These are phyloP conservation scores for Mythimna albipuncta DNA, from an alignment of 2,888 invertebrate genomes.

Conservation along the genomic window DNA sequence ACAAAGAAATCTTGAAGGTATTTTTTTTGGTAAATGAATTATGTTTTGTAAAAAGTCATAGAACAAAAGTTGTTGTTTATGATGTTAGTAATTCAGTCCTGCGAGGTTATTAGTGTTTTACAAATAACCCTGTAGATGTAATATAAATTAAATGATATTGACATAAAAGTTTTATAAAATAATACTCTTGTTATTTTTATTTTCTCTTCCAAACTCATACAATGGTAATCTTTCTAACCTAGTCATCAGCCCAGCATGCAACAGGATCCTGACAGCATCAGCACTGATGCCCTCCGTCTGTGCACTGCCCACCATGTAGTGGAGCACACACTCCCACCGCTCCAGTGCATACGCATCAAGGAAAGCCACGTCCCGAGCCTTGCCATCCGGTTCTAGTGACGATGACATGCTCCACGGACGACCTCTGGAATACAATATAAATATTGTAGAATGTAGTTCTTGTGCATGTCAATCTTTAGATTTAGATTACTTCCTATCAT, in stretches of 20 bases:
- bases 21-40: too few relatives aligned
- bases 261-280: slow-evolving; percentile 97
- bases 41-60: too few relatives aligned
- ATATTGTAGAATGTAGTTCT: background rate
- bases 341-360: slow-evolving; percentile 97
- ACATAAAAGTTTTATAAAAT: too few relatives aligned
- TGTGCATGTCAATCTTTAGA: too few relatives aligned
- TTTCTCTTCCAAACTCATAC: background rate
- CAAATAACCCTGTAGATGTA: too few relatives aligned
- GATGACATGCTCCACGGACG: slow-evolving; percentile 97
- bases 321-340: slow-evolving; percentile 98
- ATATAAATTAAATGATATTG: too few relatives aligned
- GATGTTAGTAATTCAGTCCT: too few relatives aligned
- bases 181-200: too few relatives aligned
- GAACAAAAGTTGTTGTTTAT: too few relatives aligned
- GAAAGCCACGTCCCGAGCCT: slow-evolving; percentile 96
- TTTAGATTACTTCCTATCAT: too few relatives aligned
- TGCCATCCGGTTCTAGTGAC: slow-evolving; percentile 95
- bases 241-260: slow-evolving; percentile 98
- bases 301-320: slow-evolving; percentile 98
- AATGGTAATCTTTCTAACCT: slow-evolving; percentile 81
- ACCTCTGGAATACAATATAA: slow-evolving; percentile 89
- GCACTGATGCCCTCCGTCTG: slow-evolving; percentile 97
- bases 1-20: too few relatives aligned
- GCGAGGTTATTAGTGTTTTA: too few relatives aligned